Base-by-base conservation (phyloP, 2,113 vertebrate species). In the Xiphias gladius region DNA sequence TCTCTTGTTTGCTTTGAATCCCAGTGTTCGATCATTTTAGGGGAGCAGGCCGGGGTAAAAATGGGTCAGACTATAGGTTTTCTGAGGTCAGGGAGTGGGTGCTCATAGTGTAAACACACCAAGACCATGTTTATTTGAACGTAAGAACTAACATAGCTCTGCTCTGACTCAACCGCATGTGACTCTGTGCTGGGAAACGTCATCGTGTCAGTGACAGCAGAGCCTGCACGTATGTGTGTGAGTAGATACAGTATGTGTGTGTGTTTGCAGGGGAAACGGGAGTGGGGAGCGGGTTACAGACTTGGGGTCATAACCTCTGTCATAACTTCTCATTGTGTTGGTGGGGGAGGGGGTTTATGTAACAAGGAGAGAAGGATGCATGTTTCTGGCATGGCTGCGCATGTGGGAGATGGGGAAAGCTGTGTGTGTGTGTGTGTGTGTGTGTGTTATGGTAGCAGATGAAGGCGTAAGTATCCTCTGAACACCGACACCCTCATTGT, bases 281-380 rank as follows among this genome's bases (percentile, higher is more conserved):
- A 72, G 50, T 67, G 52, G 72, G 71, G 61, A 79, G 24, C 37
- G 24, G 43, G 71, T 73, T 75, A 55, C 63, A 80, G 72, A 89
- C 79, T 72, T 13, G 37, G 70, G 85, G 83, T 92, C 80, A 90
- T 82, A 82, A 80, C 84, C 90, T 82, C 71, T 83, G 80, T 91
- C 79, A 66, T 20, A 79, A 87, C 39, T 86, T 89, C 74, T 80
- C 73, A 58, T 68, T 67, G 63, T 77, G 72, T 0, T 37, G 46
- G 22, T 69, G 72, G 76, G 76, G 86, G 78, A 82, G 73, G 83
- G 66, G 73, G 3, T 22, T 91, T 91, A 84, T 54, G 63, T 86
- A 92, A 93, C 62, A 11, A 68, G 59, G 55, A 90, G 35, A 73
- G 73, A 83, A 77, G 54, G 35, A 79, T 83, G 80, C 73, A 83